Conservation (phyloP, 2,797 vertebrate species). For the Toxotes lorentzi region DNA sequence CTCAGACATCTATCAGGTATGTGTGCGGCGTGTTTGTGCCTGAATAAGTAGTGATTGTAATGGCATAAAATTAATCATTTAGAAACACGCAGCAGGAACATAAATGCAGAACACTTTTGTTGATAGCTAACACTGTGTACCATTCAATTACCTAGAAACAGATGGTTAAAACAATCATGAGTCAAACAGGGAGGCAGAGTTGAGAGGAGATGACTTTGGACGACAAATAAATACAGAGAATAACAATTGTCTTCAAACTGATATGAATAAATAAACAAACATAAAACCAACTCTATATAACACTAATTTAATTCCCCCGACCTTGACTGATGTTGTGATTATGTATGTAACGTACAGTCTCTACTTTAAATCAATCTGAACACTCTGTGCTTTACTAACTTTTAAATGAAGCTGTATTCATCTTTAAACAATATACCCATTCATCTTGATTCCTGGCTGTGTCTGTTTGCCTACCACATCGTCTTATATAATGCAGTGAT, state of each 20-base stretch:
- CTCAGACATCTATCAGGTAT: constrained; percentile 31
- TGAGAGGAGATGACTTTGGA: constrained; percentile 25
- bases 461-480: not conserved
- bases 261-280: constrained; percentile 24
- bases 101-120: constrained; percentile 6
- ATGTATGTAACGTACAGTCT: not conserved
- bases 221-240: not conserved
- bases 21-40: constrained; percentile 16
- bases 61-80: constrained; percentile 40
- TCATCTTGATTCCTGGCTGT: constrained; percentile 9
- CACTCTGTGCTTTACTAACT: not conserved
- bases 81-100: constrained; percentile 18
- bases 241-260: constrained; percentile 18
- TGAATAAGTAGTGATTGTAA: constrained; percentile 21
- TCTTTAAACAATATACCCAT: constrained; percentile 11
- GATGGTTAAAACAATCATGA: constrained; percentile 24
- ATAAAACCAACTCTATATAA: constrained; percentile 7
- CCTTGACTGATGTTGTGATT: not conserved
- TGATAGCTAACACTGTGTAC: constrained; percentile 20
- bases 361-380: constrained; percentile 1
- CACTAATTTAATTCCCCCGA: constrained; percentile 1
- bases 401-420: constrained; percentile 6
- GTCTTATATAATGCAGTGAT: constrained; percentile 7
- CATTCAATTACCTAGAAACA: constrained; percentile 54
- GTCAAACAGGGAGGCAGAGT: constrained; percentile 30